Percentiles rank a stretch among this genome's conserved stretches.
phyloP scores from a whole-genome alignment of 2,113 vertebrate species.

The Nothocercus nigrocapillus region DNA sequence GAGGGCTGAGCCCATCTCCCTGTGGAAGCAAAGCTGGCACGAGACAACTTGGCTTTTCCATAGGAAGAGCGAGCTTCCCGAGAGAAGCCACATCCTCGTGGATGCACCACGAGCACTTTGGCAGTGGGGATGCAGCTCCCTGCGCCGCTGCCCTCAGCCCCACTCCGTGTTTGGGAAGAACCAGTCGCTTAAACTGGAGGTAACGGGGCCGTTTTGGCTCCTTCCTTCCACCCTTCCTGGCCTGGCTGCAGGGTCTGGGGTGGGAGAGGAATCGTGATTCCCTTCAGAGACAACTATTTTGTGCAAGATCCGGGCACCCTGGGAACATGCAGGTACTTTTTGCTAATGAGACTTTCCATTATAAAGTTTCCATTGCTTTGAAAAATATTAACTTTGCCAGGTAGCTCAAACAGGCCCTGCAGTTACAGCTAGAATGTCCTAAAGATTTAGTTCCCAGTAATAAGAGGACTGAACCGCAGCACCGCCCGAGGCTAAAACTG shows the following conservation, averaged over 20 bases:
- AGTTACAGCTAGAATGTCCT: slow-evolving; percentile 76
- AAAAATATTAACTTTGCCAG: slow-evolving; percentile 76
- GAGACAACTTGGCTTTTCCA: background rate
- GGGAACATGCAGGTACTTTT: slow-evolving; percentile 15
- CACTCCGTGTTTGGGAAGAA: background rate
- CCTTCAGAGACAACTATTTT: background rate
- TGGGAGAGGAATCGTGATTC: accelerated
- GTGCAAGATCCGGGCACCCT: background rate
- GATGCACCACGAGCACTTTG: background rate
- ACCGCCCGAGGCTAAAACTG: slow-evolving; percentile 68
- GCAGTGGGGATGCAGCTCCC: background rate
- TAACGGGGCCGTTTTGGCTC: background rate
- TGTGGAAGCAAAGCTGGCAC: background rate
- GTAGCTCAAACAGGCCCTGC: slow-evolving; percentile 59
- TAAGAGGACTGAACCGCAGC: slow-evolving; percentile 70
- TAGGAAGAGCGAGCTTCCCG: background rate
- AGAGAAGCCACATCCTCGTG: background rate
- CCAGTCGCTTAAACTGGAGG: background rate
- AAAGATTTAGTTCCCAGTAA: slow-evolving; percentile 77
- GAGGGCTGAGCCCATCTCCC: background rate
- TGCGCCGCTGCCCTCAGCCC: background rate
- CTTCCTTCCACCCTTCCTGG: background rate
- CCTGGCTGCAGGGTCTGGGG: background rate
- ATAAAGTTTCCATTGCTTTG: slow-evolving; percentile 72
- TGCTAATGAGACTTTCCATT: slow-evolving; percentile 75